Evolutionary conservation across 2,888 invertebrate species (phyloP), one percentile per base, ranked within the genome.

Genomic region (Agrotis segetum): DNA sequence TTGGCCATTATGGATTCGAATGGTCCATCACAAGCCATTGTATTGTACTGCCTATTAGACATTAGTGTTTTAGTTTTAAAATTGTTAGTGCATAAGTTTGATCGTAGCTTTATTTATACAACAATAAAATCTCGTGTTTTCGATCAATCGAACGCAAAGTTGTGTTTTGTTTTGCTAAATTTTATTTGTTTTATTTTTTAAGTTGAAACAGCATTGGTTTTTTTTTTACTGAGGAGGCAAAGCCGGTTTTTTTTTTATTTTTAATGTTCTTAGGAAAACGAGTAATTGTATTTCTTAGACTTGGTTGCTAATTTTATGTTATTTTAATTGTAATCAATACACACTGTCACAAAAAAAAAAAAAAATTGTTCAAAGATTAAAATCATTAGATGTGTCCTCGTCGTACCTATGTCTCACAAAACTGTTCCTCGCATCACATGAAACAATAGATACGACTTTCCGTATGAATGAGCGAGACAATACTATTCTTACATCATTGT

Each of bases 131-230:
- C 83, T 83, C 65, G 77, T 70, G 77, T 81, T 74, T 78, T 84
- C 78, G 76, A 83, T 81, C 79, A 74, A 71, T 83, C 74, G 78
- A 79, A 84, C 83, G 69, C 61, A 40, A 74, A 73, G 87, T 88
- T 88, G 86, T 86, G 89, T 91, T 92, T 89, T 90, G 88, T 84
- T 91, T 92, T 90, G 83, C 82, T 74, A 91, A 89, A 90, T 90
- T 91, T 89, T 91, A 90, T 89, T 81, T 87, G 77, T 85, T 79
- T 81, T 75, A 34, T 34, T 34, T 34, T 75, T 86, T 77, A 64
- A 67, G 70, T 76, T 75, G 68, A 68, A 76, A 67, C 63, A 73
- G 76, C 61, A 77, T 77, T 73, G 44, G 69, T 75, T 71, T 78
- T 82, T 82, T 76, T 72, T 74, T 58, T 80, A 71, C 60, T 69